Evolutionary conservation across 2,113 vertebrate species (phyloP).

Genomic region (Casuarius casuarius): DNA sequence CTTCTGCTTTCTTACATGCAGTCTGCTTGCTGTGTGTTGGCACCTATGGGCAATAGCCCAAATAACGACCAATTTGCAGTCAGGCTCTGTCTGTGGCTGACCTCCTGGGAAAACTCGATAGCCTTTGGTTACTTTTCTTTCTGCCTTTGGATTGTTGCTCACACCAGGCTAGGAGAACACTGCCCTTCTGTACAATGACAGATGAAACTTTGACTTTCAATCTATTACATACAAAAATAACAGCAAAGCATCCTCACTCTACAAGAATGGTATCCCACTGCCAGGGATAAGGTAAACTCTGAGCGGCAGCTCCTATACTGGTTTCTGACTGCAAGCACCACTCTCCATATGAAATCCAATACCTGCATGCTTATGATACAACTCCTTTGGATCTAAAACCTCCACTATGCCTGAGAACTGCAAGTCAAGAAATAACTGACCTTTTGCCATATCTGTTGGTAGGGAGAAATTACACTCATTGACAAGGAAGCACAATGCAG

Average conservation of each 20-base stretch:
- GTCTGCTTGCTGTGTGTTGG: not conserved
- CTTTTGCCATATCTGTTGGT: not conserved
- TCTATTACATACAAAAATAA: not conserved
- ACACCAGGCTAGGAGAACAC: not conserved
- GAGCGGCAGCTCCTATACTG: not conserved
- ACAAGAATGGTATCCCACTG: not conserved
- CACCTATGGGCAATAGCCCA: not conserved
- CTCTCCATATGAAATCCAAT: fast-evolving
- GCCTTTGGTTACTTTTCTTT: not conserved
- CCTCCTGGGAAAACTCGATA: not conserved
- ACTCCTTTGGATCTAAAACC: not conserved
- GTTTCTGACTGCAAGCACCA: not conserved
- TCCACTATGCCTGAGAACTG: not conserved
- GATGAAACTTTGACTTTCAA: not conserved
- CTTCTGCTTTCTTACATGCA: not conserved
- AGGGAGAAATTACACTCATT: not conserved
- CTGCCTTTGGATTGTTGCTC: not conserved
- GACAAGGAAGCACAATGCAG: not conserved
- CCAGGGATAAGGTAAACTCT: not conserved
- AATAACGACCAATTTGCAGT: not conserved
- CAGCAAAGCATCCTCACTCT: not conserved
- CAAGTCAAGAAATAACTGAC: not conserved
- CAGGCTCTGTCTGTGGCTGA: not conserved
- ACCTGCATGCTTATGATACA: not conserved
- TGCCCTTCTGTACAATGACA: not conserved